These are phyloP conservation scores for Exephanes ischioxanthus DNA, from an alignment of 2,888 invertebrate species.

Conservation along the genomic window DNA sequence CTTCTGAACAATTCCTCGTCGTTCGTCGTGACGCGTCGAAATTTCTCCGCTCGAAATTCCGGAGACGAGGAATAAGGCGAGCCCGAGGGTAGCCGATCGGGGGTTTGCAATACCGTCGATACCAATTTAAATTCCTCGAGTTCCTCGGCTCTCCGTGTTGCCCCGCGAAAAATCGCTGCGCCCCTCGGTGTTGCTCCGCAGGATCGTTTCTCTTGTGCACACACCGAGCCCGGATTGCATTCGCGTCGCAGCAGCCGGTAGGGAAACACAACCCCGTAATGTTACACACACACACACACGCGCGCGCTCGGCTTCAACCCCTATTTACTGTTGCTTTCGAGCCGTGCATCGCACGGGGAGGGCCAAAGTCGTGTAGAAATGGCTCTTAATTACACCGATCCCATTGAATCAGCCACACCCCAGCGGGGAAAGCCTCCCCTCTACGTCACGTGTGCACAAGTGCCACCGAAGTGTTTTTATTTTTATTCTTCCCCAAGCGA, in stretches of 20 bases:
- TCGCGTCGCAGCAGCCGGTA: conserved; percentile 40
- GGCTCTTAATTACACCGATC: conserved; percentile 85
- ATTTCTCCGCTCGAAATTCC: conserved; percentile 64
- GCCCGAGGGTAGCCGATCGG: conserved; percentile 10
- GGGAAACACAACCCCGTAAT: conserved; percentile 47
- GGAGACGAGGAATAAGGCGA: conserved; percentile 54
- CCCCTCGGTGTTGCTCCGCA: conserved; percentile 42
- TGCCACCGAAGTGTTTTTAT: conserved; percentile 78
- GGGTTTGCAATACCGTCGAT: conserved; percentile 71
- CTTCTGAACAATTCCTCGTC: conserved; percentile 17
- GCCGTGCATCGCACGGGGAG: conserved; percentile 65
- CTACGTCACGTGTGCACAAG: conserved; percentile 78
- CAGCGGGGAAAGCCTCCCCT: conserved; percentile 62
- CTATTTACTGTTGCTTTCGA: conserved; percentile 79
- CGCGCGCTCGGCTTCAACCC: conserved; percentile 45
- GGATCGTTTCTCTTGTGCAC: conserved; percentile 44
- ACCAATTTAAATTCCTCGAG: conserved; percentile 79
- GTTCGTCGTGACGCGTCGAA: conserved; percentile 58
- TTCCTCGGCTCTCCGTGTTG: conserved; percentile 47
- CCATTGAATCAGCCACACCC: conserved; percentile 82
- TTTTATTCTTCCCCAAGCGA: conserved; percentile 16
- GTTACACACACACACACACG: not conserved
- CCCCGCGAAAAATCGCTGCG: conserved; percentile 68
- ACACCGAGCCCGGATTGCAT: conserved; percentile 43
- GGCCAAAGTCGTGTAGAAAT: conserved; percentile 83